phyloP scores from a whole-genome alignment of 2,113 vertebrate genomes.

The Nibea coibor region DNA sequence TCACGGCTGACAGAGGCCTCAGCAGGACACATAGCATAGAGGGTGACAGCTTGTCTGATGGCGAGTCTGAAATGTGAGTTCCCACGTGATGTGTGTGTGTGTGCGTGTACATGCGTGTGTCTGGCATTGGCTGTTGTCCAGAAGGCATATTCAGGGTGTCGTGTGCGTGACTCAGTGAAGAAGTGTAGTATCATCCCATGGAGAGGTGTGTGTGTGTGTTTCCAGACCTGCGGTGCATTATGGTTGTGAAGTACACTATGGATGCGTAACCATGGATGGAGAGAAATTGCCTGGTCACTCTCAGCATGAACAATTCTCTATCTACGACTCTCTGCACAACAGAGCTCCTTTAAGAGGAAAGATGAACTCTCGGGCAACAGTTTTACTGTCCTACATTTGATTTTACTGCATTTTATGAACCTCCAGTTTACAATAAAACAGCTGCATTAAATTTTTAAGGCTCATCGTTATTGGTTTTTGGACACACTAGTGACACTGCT shows the following conservation, averaged over 20 bases:
- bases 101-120: conserved; percentile 24
- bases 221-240: conserved; percentile 42
- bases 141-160: conserved; percentile 25
- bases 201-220: conserved; percentile 48
- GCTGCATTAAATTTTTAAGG: background rate
- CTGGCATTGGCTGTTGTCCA: conserved; percentile 3
- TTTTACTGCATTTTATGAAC: background rate
- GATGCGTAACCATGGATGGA: conserved; percentile 44
- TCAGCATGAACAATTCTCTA: conserved; percentile 46
- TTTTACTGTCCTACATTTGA: background rate
- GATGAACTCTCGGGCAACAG: conserved; percentile 1
- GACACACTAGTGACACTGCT: background rate
- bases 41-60: conserved; percentile 60
- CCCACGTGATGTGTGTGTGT: conserved; percentile 32
- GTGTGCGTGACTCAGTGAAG: conserved; percentile 45
- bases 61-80: conserved; percentile 43
- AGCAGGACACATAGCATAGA: conserved; percentile 57
- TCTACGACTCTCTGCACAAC: conserved; percentile 7
- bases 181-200: conserved; percentile 52
- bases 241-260: conserved; percentile 38
- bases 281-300: conserved; percentile 54
- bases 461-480: background rate
- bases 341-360: conserved; percentile 4
- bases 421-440: background rate
- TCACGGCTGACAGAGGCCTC: conserved; percentile 80